Base-by-base conservation (phyloP, 2,888 invertebrate species). In the Patella ulyssiponensis region DNA sequence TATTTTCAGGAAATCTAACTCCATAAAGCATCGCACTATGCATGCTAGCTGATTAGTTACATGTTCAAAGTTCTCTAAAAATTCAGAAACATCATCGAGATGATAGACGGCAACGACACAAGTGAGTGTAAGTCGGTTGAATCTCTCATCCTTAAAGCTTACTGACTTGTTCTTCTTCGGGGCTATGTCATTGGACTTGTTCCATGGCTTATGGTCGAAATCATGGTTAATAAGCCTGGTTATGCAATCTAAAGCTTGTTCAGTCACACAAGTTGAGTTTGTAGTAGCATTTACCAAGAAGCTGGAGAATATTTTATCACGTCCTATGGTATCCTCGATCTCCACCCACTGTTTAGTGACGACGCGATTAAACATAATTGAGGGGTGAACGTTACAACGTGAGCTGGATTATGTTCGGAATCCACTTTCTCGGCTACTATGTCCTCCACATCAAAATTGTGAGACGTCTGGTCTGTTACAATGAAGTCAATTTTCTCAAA, bases 11-110 rank as follows among this genome's bases (percentile, higher is more conserved):
- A 73, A 52, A 51, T 77, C 77, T 20, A 77, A 69, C 20, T 77
- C 73, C 51, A 69, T 27, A 54, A 77, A 77, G 53, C 73, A 74
- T 69, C 74, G 51, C 23, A 77, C 69, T 56, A 74, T 74, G 69
- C 77, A 77, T n/a, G 69, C 64, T 23, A 77, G 56, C 69, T 77
- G 73, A 69, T 77, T 77, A n/a, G 64, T 77, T 33, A 77, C 73
- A 52, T 77, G 73, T 15, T 77, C 77, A 69, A 69, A 74, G 2
- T 77, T 73, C 72, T 72, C 44, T 20, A 73, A 44, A 71, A 72
- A 76, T 3, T 71, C 52, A 7, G 72, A 20, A 17, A 76, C 27
- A 27, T 76, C 76, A 23, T 76, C 72, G 15, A 54, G 33, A 54
- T 76, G 72, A 23, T 72, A 76, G 15, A 76, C 44, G 54, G 20